Evolutionary conservation across 2,888 invertebrate species (phyloP).

Genomic region (Alsophila aescularia): DNA sequence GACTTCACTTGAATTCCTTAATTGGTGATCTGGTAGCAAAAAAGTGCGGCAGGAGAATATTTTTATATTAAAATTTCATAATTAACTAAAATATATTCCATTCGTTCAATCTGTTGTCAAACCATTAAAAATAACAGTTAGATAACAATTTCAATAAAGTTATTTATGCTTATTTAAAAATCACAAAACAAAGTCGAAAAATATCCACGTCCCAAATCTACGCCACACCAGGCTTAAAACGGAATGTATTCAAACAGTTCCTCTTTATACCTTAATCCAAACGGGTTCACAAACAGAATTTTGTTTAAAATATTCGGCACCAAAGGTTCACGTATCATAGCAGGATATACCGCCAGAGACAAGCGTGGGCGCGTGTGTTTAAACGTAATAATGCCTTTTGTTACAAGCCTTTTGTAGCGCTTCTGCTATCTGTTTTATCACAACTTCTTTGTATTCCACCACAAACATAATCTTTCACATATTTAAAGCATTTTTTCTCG

Average conservation of each 20-base stretch:
- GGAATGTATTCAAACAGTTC: slow-evolving; percentile 9
- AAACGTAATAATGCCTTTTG: slow-evolving; percentile 72
- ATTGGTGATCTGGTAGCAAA: no score
- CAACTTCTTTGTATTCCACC: slow-evolving; percentile 62
- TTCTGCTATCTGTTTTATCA: slow-evolving; percentile 77
- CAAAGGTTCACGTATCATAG: slow-evolving; percentile 26
- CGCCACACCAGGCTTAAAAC: slow-evolving; percentile 7
- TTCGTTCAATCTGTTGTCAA: no score
- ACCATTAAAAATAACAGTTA: no score
- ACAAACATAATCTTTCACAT: slow-evolving; percentile 24
- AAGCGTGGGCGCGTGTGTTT: slow-evolving; percentile 53
- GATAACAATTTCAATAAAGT: no score
- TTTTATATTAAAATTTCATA: no score
- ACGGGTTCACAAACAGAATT: slow-evolving; percentile 22
- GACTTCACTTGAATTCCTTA: no score
- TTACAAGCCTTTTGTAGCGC: slow-evolving; percentile 69
- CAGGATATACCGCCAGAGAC: slow-evolving; percentile 26
- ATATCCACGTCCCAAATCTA: no score
- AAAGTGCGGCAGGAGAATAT: no score
- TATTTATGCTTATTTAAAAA: no score
- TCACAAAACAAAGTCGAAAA: no score
- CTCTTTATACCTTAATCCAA: slow-evolving; percentile 24
- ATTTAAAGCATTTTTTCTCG: slow-evolving; percentile 18
- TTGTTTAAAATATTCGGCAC: slow-evolving; percentile 25
- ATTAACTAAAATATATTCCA: no score